Percentiles rank a stretch among this genome's conserved stretches.
Conservation (phyloP, 1,140 invertebrate species). For the Aphelenchoides fujianensis region DNA sequence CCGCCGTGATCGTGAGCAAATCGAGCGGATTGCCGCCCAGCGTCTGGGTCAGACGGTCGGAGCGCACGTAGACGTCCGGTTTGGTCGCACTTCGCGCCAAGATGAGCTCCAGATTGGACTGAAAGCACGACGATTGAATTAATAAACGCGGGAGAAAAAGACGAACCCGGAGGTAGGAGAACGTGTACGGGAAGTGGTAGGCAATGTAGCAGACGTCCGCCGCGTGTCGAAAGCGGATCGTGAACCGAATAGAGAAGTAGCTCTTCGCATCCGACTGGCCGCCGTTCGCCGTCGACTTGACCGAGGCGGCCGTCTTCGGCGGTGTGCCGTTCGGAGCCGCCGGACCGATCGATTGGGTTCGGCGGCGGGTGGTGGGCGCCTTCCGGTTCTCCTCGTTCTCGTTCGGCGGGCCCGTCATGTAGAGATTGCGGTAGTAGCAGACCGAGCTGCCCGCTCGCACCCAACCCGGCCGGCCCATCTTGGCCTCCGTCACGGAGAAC, state of each 20-base stretch:
- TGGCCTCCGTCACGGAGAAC: constrained; percentile 75
- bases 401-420: constrained; percentile 60
- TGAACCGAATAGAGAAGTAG: constrained; percentile 88
- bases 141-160: too few species aligned
- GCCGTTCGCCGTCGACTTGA: constrained; percentile 54
- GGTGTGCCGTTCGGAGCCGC: neutral
- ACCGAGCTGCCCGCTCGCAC: constrained; percentile 73
- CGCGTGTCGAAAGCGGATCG: constrained; percentile 81
- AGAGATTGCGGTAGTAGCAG: constrained; percentile 73
- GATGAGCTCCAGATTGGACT: constrained; percentile 66
- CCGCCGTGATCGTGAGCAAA: constrained; percentile 77
- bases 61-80: constrained; percentile 65
- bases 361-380: too few species aligned
- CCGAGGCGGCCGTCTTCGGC: constrained; percentile 10
- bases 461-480: constrained; percentile 72
- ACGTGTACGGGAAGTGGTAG: constrained; percentile 94
- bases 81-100: constrained; percentile 31
- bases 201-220: constrained; percentile 88
- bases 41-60: constrained; percentile 74
- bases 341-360: constrained; percentile 14
- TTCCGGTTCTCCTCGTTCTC: constrained; percentile 28
- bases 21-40: constrained; percentile 81
- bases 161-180: constrained; percentile 75
- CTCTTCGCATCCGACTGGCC: constrained; percentile 64
- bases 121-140: constrained; percentile 70